A percentile compares a stretch with the other conserved stretches of the same genome.
phyloP scores from a whole-genome alignment of 2,113 vertebrate species.

The Anoplopoma fimbria region DNA sequence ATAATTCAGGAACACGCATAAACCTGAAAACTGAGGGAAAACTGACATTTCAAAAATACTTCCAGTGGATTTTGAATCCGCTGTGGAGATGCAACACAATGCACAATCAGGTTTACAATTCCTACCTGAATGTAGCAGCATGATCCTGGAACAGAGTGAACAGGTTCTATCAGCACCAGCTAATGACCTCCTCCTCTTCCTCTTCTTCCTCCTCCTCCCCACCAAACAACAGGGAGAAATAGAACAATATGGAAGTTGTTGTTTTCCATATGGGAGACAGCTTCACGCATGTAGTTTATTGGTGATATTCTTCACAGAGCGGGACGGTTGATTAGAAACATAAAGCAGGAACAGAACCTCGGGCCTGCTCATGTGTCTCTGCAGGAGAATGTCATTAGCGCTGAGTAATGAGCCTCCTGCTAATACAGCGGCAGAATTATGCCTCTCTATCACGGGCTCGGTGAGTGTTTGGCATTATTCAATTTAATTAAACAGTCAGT shows the following conservation, averaged over 20 bases:
- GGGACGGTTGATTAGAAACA: conserved; percentile 40
- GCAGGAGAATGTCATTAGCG: conserved; percentile 67
- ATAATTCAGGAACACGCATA: too few species aligned
- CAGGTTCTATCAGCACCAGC: neutral
- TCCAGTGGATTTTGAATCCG: too few species aligned
- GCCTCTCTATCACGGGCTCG: conserved; percentile 43
- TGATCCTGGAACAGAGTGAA: too few species aligned
- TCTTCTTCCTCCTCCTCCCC: neutral
- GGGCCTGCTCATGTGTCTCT: conserved; percentile 39
- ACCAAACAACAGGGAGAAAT: neutral
- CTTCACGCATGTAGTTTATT: conserved; percentile 50
- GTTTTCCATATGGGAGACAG: conserved; percentile 29
- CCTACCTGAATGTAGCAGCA: neutral
- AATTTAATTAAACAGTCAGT: conserved; percentile 71
- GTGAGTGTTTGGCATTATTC: conserved; percentile 58
- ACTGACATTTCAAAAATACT: too few species aligned
- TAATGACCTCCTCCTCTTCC: neutral
- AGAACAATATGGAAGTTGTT: conserved; percentile 32
- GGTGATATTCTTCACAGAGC: conserved; percentile 34
- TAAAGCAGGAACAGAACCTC: conserved; percentile 43
- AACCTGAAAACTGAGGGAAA: too few species aligned
- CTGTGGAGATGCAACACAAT: too few species aligned
- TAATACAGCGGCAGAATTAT: conserved; percentile 56
- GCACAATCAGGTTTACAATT: neutral
- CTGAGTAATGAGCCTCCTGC: conserved; percentile 68